Conservation (phyloP, 2,888 invertebrate genomes). For the Apocheima hispidaria region DNA sequence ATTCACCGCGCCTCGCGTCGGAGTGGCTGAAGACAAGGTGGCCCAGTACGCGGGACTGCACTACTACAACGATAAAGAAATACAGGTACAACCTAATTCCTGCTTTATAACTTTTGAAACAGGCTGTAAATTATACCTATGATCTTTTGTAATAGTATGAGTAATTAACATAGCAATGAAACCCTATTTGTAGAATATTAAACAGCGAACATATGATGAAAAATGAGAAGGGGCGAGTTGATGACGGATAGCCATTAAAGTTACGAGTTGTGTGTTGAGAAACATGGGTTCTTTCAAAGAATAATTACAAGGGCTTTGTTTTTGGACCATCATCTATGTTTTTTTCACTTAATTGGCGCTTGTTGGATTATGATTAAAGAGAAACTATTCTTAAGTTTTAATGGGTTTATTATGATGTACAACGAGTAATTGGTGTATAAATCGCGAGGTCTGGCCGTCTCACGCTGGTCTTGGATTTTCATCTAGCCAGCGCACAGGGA, state of each 20-base stretch:
- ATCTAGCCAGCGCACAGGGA: conserved; percentile 18
- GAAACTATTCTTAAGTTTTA: conserved; percentile 20
- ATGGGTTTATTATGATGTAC: conserved; percentile 20
- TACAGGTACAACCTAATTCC: conserved; percentile 87
- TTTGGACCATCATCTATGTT: conserved; percentile 32
- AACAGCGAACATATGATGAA: conserved; percentile 32
- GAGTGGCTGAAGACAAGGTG: conserved; percentile 96
- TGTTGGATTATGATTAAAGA: conserved; percentile 27
- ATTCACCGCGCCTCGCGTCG: conserved; percentile 93
- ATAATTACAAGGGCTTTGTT: conserved; percentile 37
- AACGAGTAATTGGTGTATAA: conserved; percentile 25
- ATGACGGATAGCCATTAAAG: conserved; percentile 42
- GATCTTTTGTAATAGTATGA: conserved; percentile 13
- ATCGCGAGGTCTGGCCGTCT: conserved; percentile 13
- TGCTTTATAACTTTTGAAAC: conserved; percentile 11
- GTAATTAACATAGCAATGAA: conserved; percentile 40
- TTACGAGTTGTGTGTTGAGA: conserved; percentile 28
- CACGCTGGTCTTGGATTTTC: conserved; percentile 17
- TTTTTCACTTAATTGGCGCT: conserved; percentile 24
- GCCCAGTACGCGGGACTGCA: conserved; percentile 96
- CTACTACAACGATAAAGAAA: conserved; percentile 97
- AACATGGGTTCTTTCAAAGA: conserved; percentile 29
- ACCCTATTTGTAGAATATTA: conserved; percentile 37
- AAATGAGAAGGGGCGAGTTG: conserved; percentile 25
- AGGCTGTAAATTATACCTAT: conserved; percentile 6